Base-by-base conservation (phyloP, 2,113 vertebrate genomes). In the Sorex araneus region DNA sequence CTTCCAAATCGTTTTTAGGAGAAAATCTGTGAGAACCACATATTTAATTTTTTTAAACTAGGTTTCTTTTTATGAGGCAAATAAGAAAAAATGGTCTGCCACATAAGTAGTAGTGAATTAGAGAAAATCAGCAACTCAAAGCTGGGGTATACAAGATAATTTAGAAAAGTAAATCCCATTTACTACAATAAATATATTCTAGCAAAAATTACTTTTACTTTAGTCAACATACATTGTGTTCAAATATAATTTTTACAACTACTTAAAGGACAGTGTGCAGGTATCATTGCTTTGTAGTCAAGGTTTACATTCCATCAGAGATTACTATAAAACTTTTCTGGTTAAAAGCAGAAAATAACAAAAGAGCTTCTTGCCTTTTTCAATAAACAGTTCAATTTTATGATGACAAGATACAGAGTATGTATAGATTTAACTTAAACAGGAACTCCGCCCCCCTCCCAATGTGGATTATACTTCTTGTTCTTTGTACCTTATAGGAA, bases 381-480 rank as follows among this genome's bases (percentile, higher is more conserved):
- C 96, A 96, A 94, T 97, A 97, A 97, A 96, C 95, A 97, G 64
- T 94, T 94, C 94, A 90, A 34, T 93, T 97, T 97, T 97, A 96
- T 96, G 96, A 96, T 96, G 96, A 97, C 95, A 94, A 96, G 91
- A 90, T 92, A 84, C 95, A 96, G 96, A 91, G 95, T 74, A 92
- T 84, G 95, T 97, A 95, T 94, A 94, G 94, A 94, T 97, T 92
- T 94, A 97, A 94, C 89, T 94, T 95, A 97, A 96, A 97, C 96
- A 97, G 94, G 94, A 96, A 96, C 96, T 96, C 93, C n/a, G n/a
- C n/a, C 43, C 80, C 74, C 32, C 66, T 80, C 74, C 32, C 66
- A 76, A 96, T 81, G 94, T 96, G 95, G 73, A 76, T 92, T 89
- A 89, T 81, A 87, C 87, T 86, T 92, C 70, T 91, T 91, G 36